phyloP scores from a whole-genome alignment of 2,888 invertebrate species.

The Leptura quadrifasciata region DNA sequence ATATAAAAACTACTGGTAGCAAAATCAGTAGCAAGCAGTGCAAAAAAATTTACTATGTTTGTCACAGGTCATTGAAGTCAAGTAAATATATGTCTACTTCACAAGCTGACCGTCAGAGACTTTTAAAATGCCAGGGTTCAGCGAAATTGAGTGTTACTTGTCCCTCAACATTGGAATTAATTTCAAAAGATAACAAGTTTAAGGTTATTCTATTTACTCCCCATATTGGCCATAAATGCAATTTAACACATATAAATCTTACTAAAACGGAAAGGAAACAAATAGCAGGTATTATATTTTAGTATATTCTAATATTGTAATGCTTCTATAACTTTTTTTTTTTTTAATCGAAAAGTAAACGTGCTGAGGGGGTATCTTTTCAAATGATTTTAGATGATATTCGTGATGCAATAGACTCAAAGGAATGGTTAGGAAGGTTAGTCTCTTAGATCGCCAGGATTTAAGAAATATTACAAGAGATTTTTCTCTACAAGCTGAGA shows the following conservation, averaged over 20 bases:
- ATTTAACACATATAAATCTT: neutral
- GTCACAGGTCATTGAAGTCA: neutral
- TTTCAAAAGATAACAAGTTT: neutral
- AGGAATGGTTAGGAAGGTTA: neutral
- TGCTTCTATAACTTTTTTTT: too few relatives aligned
- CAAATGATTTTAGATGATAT: constrained; percentile 10
- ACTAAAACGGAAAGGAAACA: too few relatives aligned
- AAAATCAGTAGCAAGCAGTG: neutral
- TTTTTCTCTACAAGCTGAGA: neutral
- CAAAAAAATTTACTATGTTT: neutral
- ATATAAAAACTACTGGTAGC: neutral
- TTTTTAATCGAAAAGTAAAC: neutral
- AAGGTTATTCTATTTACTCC: neutral
- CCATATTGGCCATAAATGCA: neutral
- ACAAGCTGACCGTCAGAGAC: neutral
- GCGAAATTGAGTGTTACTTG: too few relatives aligned
- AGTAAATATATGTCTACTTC: neutral
- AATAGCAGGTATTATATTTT: too few relatives aligned
- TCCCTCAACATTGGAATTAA: too few relatives aligned
- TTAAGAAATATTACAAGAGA: constrained; percentile 8
- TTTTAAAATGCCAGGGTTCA: neutral
- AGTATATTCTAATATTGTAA: too few relatives aligned
- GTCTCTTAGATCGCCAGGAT: constrained; percentile 14
- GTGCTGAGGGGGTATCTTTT: constrained; percentile 9
- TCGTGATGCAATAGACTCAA: neutral